A percentile compares a stretch with the other conserved stretches of the same genome.
Evolutionary conservation across 2,888 invertebrate genomes (phyloP).

Genomic region (Ethmia dodecea): DNA sequence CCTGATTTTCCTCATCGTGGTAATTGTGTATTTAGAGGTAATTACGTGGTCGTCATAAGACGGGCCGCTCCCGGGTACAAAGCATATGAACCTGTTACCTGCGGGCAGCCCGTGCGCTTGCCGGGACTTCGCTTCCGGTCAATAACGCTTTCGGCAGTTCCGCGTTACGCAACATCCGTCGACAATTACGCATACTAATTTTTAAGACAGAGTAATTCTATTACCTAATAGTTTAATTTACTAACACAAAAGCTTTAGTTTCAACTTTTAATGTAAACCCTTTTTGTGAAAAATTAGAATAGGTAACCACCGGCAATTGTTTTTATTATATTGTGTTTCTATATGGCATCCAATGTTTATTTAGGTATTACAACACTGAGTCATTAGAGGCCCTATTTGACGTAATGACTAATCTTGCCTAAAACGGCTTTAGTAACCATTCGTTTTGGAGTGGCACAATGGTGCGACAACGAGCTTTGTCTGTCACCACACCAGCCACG

Average conservation of each 20-base stretch:
- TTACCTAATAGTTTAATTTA: no score
- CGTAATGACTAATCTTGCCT: constrained; percentile 28
- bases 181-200: constrained; percentile 31
- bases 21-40: no score
- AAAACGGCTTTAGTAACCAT: constrained; percentile 18
- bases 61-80: constrained; percentile 20
- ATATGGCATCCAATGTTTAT: neutral
- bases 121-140: constrained; percentile 51
- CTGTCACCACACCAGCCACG: constrained; percentile 49
- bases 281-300: no score
- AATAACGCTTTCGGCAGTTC: constrained; percentile 46
- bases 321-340: neutral
- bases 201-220: no score
- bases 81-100: neutral
- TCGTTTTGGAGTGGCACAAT: constrained; percentile 27
- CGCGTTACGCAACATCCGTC: constrained; percentile 60
- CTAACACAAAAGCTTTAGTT: no score
- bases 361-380: constrained; percentile 12
- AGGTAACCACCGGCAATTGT: neutral
- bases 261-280: no score
- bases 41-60: no score
- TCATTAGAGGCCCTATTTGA: no score
- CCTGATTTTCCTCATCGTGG: no score
- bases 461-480: constrained; percentile 46
- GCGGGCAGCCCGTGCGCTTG: constrained; percentile 13